Evolutionary conservation across 2,888 invertebrate species (phyloP), one percentile per base, ranked within the genome.

Genomic region (Disparrhopalites patrizii): DNA sequence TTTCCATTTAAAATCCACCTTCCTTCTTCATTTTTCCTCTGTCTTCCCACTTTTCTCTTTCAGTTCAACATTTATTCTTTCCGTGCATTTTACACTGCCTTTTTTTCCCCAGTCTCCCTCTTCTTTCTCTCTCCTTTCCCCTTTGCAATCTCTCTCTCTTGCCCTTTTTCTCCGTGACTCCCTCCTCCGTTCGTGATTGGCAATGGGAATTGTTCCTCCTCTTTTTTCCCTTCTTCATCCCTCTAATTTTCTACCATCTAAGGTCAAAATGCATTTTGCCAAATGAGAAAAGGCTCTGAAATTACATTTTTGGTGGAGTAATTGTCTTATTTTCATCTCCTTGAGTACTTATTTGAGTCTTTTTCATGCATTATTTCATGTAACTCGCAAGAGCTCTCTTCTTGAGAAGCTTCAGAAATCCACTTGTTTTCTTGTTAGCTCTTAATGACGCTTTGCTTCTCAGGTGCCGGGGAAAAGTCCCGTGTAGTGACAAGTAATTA

Each of bases 201-300:
- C 20, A 47, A 23, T 47, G 3, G 47, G 47, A 47, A 47, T 47
- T n/a, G n/a, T n/a, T n/a, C n/a, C n/a, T n/a, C n/a, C n/a, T n/a
- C n/a, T n/a, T n/a, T n/a, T n/a, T n/a, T n/a, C n/a, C n/a, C n/a
- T n/a, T n/a, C n/a, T n/a, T 47, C 25, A 47, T 47, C 25, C 23
- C 23, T 3, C 31, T 54, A 20, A 54, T 54, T 54, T 40, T 43
- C 23, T 40, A n/a, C 40, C 58, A 28, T 58, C 18, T 58, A 58
- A 18, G 58, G 58, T 43, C 28, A 43, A 58, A 58, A 58, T 58
- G 31, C 43, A 43, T 58, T 23, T 56, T 31, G 23, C 25, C 47
- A 23, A 8, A 47, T 25, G 20, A 8, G 3, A 47, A 47, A 47
- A n/a, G n/a, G n/a, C n/a, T n/a, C 47, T 47, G 8, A 47, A 47